Evolutionary conservation across 2,888 invertebrate genomes (phyloP).

Genomic region (Hirtodrosophila confusa): DNA sequence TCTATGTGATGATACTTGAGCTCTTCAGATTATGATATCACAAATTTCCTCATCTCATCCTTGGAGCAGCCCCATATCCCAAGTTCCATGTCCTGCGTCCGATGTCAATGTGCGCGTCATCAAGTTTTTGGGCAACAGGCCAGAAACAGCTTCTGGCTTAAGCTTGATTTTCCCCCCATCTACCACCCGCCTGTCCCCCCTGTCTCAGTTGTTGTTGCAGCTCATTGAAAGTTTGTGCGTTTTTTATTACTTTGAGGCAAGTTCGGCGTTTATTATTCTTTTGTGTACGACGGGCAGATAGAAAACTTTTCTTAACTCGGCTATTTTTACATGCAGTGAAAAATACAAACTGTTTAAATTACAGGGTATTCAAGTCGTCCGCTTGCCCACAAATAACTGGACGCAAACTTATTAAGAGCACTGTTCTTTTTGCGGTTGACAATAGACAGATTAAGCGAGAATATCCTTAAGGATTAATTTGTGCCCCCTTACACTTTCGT

Average conservation of each 20-base stretch:
- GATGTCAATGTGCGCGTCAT: slow-evolving; percentile 65
- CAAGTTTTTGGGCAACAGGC: slow-evolving; percentile 73
- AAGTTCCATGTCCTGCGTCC: slow-evolving; percentile 19
- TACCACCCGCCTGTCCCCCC: background rate
- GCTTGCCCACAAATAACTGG: background rate
- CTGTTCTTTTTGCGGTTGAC: background rate
- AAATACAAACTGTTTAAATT: slow-evolving; percentile 31
- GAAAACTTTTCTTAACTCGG: slow-evolving; percentile 11
- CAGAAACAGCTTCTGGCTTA: slow-evolving; percentile 50
- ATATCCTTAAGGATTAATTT: too few relatives aligned
- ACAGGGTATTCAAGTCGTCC: slow-evolving; percentile 41
- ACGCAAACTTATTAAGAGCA: slow-evolving; percentile 9
- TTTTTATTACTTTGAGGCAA: slow-evolving; percentile 73
- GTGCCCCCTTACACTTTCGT: too few relatives aligned
- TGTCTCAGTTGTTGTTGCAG: slow-evolving; percentile 46
- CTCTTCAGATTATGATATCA: slow-evolving; percentile 76
- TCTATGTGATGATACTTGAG: slow-evolving; percentile 81
- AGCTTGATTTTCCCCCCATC: slow-evolving; percentile 22
- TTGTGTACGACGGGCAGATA: slow-evolving; percentile 16
- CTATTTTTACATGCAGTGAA: slow-evolving; percentile 25
- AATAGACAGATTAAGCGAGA: too few relatives aligned
- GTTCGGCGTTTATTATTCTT: slow-evolving; percentile 60
- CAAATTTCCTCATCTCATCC: slow-evolving; percentile 46
- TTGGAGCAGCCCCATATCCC: slow-evolving; percentile 1
- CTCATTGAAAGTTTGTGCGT: slow-evolving; percentile 77